Conservation (phyloP, 2,797 vertebrate species). For the Sebastes kiyomatsui region DNA sequence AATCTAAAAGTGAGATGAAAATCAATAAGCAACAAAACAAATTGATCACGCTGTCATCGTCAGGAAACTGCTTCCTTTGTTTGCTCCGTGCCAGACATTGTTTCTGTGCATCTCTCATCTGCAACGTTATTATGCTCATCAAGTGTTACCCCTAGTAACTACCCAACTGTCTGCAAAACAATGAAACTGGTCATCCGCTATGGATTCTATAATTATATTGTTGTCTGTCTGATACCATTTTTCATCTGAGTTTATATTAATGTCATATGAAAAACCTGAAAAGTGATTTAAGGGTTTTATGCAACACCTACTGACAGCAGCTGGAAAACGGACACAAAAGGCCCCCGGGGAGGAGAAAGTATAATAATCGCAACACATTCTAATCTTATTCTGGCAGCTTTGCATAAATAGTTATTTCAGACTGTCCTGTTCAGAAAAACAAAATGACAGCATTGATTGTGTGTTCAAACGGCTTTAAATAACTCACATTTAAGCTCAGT, state of each 20-base stretch:
- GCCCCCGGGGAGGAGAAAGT: not conserved
- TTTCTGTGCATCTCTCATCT: constrained; percentile 2
- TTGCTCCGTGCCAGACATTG: not conserved
- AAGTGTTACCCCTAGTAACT: not conserved
- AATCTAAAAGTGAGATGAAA: not conserved
- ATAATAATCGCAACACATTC: constrained; percentile 42
- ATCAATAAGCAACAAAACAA: not conserved
- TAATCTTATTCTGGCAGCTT: constrained; percentile 44
- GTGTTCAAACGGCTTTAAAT: constrained; percentile 30
- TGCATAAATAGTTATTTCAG: constrained; percentile 34
- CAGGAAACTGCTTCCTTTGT: not conserved
- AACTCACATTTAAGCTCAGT: not conserved
- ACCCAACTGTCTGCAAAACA: constrained; percentile 1
- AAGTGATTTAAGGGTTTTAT: constrained; percentile 22
- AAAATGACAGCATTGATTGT: constrained; percentile 14
- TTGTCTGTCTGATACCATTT: not conserved
- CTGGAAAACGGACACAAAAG: constrained; percentile 26
- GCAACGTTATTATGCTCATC: not conserved
- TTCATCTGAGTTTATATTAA: not conserved
- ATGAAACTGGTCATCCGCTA: constrained; percentile 8
- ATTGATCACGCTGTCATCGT: constrained; percentile 5
- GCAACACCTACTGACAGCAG: constrained; percentile 30
- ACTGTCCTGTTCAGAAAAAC: not conserved
- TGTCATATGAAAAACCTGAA: not conserved
- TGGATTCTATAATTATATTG: constrained; percentile 5